phyloP scores from a whole-genome alignment of 1,140 invertebrate genomes.

The Protaetia brevitarsis region DNA sequence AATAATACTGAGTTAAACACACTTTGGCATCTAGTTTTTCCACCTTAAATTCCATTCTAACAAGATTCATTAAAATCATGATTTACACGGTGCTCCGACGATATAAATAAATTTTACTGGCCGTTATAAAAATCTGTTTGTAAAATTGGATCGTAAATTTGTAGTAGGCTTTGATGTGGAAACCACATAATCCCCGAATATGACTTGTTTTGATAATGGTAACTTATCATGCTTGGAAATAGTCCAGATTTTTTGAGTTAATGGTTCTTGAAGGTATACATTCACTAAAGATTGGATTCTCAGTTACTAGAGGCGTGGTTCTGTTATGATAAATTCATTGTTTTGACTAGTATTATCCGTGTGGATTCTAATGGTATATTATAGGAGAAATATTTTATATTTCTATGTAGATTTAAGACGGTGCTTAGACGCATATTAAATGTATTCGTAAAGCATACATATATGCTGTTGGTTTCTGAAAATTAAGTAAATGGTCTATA shows the following conservation, averaged over 20 bases:
- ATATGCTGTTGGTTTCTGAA: neutral
- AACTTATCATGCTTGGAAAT: constrained; percentile 2
- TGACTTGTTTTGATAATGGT: constrained; percentile 9
- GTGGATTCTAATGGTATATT: no score
- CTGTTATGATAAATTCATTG: no score
- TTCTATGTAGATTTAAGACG: no score
- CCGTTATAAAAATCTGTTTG: constrained; percentile 3
- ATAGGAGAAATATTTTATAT: no score
- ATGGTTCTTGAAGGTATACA: no score
- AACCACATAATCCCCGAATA: neutral
- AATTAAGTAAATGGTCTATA: neutral
- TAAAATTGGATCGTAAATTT: constrained; percentile 8
- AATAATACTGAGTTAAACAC: neutral
- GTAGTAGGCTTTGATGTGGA: neutral
- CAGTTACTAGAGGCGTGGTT: no score
- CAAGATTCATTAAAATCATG: neutral
- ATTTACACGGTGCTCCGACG: neutral
- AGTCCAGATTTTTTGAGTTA: neutral
- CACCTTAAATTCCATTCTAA: neutral
- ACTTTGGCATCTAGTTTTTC: neutral
- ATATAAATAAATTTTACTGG: constrained; percentile 1
- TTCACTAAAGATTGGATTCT: no score
- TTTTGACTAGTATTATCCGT: no score
- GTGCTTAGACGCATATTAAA: no score
- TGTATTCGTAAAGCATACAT: no score